Percentiles rank a stretch among this genome's conserved stretches.
These are phyloP conservation scores for Tragulus kanchil DNA, from an alignment of 2,113 vertebrate genomes.

Conservation along the genomic window DNA sequence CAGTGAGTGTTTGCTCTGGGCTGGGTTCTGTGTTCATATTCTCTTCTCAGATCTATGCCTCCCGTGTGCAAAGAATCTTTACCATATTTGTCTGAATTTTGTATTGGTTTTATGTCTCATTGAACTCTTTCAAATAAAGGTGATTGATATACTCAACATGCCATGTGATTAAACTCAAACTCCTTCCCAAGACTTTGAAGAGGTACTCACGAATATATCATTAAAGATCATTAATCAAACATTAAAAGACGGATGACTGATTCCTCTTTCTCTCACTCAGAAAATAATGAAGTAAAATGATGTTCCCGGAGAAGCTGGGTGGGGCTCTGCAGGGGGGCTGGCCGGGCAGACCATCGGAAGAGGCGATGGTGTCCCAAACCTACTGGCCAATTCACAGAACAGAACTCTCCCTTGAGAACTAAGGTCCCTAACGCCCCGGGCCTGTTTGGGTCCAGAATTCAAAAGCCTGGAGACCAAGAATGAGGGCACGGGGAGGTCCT, in stretches of 20 bases:
- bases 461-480: not conserved
- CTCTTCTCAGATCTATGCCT: not conserved
- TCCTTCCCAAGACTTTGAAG: not conserved
- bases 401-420: not conserved
- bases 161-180: not conserved
- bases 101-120: not conserved
- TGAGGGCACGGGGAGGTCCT: not conserved
- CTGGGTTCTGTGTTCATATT: accelerated
- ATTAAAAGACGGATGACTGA: too few relatives aligned
- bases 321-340: not conserved
- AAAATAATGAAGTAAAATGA: not conserved
- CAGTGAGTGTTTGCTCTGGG: accelerated
- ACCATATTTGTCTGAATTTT: not conserved
- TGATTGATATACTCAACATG: not conserved
- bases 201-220: not conserved
- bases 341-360: not conserved
- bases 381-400: too few relatives aligned
- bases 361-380: not conserved
- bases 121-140: not conserved
- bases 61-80: not conserved
- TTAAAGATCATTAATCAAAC: not conserved
- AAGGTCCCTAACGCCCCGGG: not conserved
- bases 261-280: not conserved
- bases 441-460: not conserved
- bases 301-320: not conserved